phyloP scores from a whole-genome alignment of 2,797 vertebrate species.

The Anas bernieri region DNA sequence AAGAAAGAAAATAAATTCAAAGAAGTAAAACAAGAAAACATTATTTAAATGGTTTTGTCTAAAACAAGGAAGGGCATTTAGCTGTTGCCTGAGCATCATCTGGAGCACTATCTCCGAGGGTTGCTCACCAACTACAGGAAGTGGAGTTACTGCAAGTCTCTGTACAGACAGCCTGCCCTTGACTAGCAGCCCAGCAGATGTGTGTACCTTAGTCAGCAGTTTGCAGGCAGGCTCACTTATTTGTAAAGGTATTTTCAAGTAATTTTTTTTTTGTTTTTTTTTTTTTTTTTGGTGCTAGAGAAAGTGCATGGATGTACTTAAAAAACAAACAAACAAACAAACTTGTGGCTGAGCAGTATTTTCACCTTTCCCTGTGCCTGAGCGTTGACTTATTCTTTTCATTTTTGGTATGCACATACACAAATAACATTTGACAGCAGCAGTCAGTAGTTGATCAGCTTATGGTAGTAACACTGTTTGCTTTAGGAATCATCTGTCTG shows the following conservation, averaged over 20 bases:
- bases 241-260: not conserved
- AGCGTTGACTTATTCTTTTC: not conserved
- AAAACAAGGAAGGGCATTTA: not conserved
- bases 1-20: not conserved
- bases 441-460: not conserved
- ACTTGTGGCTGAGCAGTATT: not conserved
- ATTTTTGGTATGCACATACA: fast-evolving
- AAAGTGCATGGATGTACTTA: not conserved
- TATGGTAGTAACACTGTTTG: not conserved
- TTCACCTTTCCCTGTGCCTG: not conserved
- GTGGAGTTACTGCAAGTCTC: not conserved
- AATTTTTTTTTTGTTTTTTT: not conserved
- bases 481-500: not conserved
- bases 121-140: not conserved
- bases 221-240: not conserved
- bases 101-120: not conserved
- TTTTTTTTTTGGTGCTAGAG: not conserved
- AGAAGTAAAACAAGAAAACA: not conserved
- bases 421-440: not conserved
- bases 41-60: not conserved
- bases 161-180: not conserved
- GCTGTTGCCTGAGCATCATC: not conserved
- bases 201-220: not conserved
- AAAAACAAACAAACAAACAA: not conserved
- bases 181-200: not conserved